Percentiles rank a stretch among this genome's conserved stretches.
Conservation (phyloP, 2,888 invertebrate genomes). For the Melanophora roralis region DNA sequence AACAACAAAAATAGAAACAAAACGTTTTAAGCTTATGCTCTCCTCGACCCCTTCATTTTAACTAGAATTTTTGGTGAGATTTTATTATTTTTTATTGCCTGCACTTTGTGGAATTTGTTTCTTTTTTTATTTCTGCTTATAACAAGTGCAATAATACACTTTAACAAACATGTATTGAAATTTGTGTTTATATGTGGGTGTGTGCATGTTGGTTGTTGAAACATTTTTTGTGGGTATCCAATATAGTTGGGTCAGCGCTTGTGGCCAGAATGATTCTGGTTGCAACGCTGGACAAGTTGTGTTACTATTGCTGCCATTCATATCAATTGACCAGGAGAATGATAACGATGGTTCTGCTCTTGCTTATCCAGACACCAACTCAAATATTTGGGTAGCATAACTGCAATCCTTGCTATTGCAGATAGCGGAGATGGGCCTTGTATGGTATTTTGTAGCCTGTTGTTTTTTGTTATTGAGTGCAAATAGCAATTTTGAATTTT, state of each 20-base stretch:
- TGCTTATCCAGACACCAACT: background rate
- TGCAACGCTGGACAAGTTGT: slow-evolving; percentile 68
- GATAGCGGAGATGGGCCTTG: background rate
- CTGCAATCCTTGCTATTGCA: background rate
- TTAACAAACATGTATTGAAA: slow-evolving; percentile 12
- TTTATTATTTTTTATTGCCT: slow-evolving; percentile 58
- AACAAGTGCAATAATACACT: slow-evolving; percentile 29
- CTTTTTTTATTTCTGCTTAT: slow-evolving; percentile 30
- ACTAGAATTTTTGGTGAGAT: slow-evolving; percentile 55
- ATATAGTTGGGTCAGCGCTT: slow-evolving; percentile 76
- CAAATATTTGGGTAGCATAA: background rate
- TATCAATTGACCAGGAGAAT: slow-evolving; percentile 38
- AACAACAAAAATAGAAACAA: slow-evolving; percentile 9
- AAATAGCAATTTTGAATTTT: slow-evolving; percentile 74
- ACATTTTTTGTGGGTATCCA: slow-evolving; percentile 74
- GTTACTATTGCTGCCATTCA: slow-evolving; percentile 55
- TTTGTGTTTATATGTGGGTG: slow-evolving; percentile 31
- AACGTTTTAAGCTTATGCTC: slow-evolving; percentile 31
- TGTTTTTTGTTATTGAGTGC: slow-evolving; percentile 73
- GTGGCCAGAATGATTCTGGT: slow-evolving; percentile 76
- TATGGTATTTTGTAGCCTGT: slow-evolving; percentile 57
- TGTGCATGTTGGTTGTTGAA: slow-evolving; percentile 58
- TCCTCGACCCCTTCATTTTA: slow-evolving; percentile 31
- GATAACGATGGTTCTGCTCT: slow-evolving; percentile 23
- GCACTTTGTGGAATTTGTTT: slow-evolving; percentile 51